Evolutionary conservation across 2,113 vertebrate species (phyloP), one percentile per base, ranked within the genome.

Genomic region (Protobothrops flavoviridis): DNA sequence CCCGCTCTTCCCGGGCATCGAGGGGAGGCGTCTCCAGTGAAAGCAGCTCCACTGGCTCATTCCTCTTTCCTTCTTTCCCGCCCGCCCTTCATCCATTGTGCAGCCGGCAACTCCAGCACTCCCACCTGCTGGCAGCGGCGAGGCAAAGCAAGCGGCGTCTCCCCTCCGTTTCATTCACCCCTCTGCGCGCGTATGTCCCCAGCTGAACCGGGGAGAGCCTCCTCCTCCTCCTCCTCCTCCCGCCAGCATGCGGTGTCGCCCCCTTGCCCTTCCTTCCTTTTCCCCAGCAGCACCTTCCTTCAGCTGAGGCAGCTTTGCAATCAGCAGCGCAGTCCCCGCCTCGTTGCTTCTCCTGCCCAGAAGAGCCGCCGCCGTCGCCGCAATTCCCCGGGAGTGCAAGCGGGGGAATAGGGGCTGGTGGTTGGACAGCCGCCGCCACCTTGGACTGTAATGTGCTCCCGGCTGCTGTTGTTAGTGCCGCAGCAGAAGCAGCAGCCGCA

Each of bases 381-480:
- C 43, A 85, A 87, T 85, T 26, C 86, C 92, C 86, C 52, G 29
- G 91, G 92, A 92, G 55, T 3, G 88, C 29, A 33, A 45, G 69
- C 26, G 23, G 92, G 94, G 93, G 87, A 39, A 48, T 24, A 50
- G 56, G 61, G 48, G 24, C 52, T 26, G 86, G 86, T 53, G 12
- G 48, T 87, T 52, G 15, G 45, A 21, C 53, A n/a, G 92, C 87
- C 24, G 43, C 43, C 43, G 90, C 90, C 74, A 86, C 94, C 87
- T 81, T 45, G 88, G 93, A 89, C 69, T 96, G 95, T 94, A 92
- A 95, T 96, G 95, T 94, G 94, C 94, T n/a, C 50, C 45, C 85
- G 33, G 81, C 52, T 88, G 88, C 87, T 33, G 87, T 24, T 90
- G 0, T 21, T 85, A n/a, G 39, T 93, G 87, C 92, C 55, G 88